Evolutionary conservation across 1,140 invertebrate genomes (phyloP), one percentile per base, ranked within the genome.

Genomic region (Zaprionus davidi): DNA sequence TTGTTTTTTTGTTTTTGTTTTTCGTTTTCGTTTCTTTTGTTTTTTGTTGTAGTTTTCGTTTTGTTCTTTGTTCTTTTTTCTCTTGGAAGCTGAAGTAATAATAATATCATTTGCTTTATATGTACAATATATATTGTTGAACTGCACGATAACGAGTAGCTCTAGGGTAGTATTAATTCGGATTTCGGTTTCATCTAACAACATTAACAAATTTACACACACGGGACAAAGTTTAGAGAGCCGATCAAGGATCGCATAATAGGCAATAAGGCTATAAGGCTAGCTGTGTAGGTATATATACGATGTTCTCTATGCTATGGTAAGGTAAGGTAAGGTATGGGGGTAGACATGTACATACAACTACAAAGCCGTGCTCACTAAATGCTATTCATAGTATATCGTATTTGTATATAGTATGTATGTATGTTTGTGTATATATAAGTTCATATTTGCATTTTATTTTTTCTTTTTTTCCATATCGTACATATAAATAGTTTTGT

Each of bases 401-500:
- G 64, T 57, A 46, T 57, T 38, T 57, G 31, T 67, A 53, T 53
- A 24, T 26, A 53, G 49, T 72, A 63, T 71, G 58, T 60, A 56
- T 51, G 80, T 68, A 64, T 72, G 64, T 7, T 31, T 31, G 31
- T 34, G 31, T 34, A 34, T 34, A 34, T 65, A 80, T 72, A 51
- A 76, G 22, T 71, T 75, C 12, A 34, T 34, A 34, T 34, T 63
- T 74, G 36, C 49, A 65, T 67, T 38, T 81, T 68, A 77, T 17
- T 46, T 46, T n/a, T 2, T 46, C 9, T 58, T 75, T 71, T 46
- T 79, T 57, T 68, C 15, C 38, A 46, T 75, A 70, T 81, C 67
- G 44, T 60, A 62, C 63, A 58, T 60, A 75, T 70, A 75, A 75
- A 75, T 75, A 75, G 78, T 80, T 44, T 71, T 79, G 81, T 76